Conservation (phyloP, 2,113 vertebrate genomes). For the Eretmochelys imbricata region DNA sequence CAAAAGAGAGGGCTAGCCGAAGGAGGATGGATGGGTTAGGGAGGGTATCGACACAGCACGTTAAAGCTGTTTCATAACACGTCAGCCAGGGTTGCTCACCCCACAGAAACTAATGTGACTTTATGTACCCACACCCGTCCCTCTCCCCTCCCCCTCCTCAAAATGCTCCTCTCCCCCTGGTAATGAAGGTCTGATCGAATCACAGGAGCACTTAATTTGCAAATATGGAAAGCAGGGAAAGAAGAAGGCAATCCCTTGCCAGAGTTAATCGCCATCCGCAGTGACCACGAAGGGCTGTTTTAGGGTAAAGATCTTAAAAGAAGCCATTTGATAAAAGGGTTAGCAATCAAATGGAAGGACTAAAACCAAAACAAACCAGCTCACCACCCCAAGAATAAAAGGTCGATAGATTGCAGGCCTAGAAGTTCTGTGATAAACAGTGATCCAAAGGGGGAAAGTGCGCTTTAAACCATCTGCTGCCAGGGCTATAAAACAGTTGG, state of each 20-base stretch:
- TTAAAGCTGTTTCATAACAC: background rate
- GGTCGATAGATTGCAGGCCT: background rate
- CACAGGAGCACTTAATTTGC: background rate
- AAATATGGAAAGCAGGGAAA: background rate
- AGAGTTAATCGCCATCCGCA: background rate
- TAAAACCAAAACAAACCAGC: background rate
- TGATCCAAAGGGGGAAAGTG: background rate
- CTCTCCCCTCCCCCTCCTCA: background rate
- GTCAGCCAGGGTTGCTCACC: background rate
- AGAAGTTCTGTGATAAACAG: background rate
- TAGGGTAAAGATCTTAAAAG: background rate
- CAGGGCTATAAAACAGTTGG: constrained; percentile 9
- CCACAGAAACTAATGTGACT: background rate
- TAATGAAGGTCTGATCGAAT: background rate
- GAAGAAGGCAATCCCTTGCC: too few species aligned
- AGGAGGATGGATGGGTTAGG: background rate
- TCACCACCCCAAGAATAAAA: background rate
- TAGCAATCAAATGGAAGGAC: background rate
- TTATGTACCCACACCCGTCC: background rate
- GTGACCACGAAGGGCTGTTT: background rate
- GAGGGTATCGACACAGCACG: background rate
- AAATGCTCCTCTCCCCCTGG: too few species aligned
- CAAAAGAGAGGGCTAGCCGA: background rate
- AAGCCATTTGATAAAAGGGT: background rate
- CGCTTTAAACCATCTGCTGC: constrained; percentile 27